Base-by-base conservation (phyloP, 2,113 vertebrate species). In the Oncorhynchus kisutch region DNA sequence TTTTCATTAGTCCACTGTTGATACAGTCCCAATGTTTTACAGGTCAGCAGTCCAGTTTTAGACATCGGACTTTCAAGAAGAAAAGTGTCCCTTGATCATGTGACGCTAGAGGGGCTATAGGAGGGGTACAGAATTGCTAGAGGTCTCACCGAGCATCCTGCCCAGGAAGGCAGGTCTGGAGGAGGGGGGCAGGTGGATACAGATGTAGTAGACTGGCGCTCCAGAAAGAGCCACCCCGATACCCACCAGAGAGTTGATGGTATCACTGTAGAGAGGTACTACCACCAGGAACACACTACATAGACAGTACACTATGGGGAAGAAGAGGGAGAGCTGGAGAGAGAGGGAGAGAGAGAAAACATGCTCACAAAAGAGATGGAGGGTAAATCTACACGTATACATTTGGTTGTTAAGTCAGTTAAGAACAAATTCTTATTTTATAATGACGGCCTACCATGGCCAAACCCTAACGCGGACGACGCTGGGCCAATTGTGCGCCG, bases 221-320 rank as follows among this genome's bases (percentile, higher is more conserved):
- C 93, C 94, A 0, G 94, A 95, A 22, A 95, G 77, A 0, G 94
- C 94, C 31, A 95, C 94, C 0, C 54, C 83, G 14, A 95, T 94
- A 54, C 92, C 94, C 79, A 95, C 92, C 67, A 95, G 81, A 34
- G 93, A 92, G 91, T 95, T 95, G 57, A 94, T 72, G 31, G 92
- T 92, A 84, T 95, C 94, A 12, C 94, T 95, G 91, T 91, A 95
- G 75, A 94, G 92, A 0, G 94, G 94, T 48, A 95, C 91, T 25
- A 94, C 90, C 76, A 95, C 94, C 80, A 95, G 89, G 83, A 94
- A 95, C 18, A 95, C 1, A 4, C 77, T 93, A 87, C 93, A 95
- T 34, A 94, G 0, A 77, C 94, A 94, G 89, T 92, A 95, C 39
- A 94, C 88, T n/a, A 95, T 82, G 0, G 94, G 94, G 82, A 95